These are phyloP conservation scores for Nesoenas mayeri DNA, from an alignment of 2,113 vertebrate species.

Conservation along the genomic window DNA sequence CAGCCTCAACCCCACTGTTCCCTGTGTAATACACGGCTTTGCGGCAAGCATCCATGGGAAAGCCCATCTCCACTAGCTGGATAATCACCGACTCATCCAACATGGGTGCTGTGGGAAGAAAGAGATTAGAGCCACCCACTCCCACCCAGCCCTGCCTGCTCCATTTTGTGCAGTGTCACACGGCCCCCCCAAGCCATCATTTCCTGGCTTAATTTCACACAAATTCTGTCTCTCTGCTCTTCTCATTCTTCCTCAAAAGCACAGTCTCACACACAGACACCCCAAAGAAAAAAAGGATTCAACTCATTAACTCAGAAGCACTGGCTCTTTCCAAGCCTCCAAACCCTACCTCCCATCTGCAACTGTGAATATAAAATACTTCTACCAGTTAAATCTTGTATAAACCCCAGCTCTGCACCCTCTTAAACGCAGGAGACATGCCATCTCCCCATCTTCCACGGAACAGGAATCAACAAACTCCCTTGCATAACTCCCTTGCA, in stretches of 20 bases:
- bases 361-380: not conserved
- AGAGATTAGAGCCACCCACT: slow-evolving; percentile 10
- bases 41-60: slow-evolving; percentile 94
- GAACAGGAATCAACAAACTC: not conserved
- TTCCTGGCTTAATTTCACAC: not conserved
- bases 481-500: not conserved
- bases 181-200: not conserved
- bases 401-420: not conserved
- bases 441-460: not conserved
- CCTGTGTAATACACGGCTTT: slow-evolving; percentile 98
- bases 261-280: not conserved
- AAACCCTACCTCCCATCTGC: not conserved
- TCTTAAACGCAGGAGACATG: not conserved
- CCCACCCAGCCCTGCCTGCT: not conserved
- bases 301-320: not conserved
- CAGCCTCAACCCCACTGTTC: slow-evolving; percentile 93
- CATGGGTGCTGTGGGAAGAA: slow-evolving; percentile 84
- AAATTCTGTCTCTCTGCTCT: not conserved
- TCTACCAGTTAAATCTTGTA: not conserved
- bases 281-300: not conserved
- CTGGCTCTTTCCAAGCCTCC: not conserved
- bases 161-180: not conserved
- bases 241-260: not conserved
- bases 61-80: slow-evolving; percentile 98
- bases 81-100: slow-evolving; percentile 94